Evolutionary conservation across 2,113 vertebrate genomes (phyloP).

Genomic region (Hippocampus zosterae): DNA sequence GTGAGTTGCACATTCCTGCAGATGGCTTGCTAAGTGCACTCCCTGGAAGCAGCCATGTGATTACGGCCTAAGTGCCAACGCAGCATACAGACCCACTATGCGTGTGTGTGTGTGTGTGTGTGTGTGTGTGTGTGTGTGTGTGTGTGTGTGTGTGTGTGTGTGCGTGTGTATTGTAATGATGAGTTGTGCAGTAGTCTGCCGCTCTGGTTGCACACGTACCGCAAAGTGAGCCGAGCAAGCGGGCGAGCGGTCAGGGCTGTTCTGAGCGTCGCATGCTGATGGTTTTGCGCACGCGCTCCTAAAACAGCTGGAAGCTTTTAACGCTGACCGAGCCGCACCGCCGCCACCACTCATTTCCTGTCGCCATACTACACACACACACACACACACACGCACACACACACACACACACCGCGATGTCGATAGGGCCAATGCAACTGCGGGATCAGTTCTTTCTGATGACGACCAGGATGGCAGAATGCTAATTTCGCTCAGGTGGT

Average conservation of each 20-base stretch:
- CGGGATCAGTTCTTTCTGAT: not conserved
- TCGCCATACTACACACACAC: not conserved
- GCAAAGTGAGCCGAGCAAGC: not conserved
- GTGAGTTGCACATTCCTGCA: conserved; percentile 6
- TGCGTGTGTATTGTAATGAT: not conserved
- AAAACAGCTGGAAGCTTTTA: conserved; percentile 13
- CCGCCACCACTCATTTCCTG: conserved; percentile 5
- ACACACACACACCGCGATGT: not conserved
- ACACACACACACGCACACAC: no score
- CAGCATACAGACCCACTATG: conserved; percentile 5
- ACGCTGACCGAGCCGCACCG: not conserved
- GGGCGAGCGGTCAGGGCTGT: not conserved
- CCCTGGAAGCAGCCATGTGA: not conserved
- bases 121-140: conserved; percentile 5
- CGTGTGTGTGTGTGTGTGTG: not conserved
- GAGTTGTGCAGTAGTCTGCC: conserved; percentile 1
- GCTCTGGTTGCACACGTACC: not conserved
- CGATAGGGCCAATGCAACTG: not conserved
- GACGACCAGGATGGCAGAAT: not conserved
- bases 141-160: conserved; percentile 7
- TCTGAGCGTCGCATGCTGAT: conserved; percentile 3
- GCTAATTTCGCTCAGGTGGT: not conserved
- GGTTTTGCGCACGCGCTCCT: conserved; percentile 6
- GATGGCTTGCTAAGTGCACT: conserved; percentile 13
- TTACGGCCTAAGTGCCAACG: conserved; percentile 5